phyloP scores from a whole-genome alignment of 2,797 vertebrate genomes.

The Okamejei kenojei region DNA sequence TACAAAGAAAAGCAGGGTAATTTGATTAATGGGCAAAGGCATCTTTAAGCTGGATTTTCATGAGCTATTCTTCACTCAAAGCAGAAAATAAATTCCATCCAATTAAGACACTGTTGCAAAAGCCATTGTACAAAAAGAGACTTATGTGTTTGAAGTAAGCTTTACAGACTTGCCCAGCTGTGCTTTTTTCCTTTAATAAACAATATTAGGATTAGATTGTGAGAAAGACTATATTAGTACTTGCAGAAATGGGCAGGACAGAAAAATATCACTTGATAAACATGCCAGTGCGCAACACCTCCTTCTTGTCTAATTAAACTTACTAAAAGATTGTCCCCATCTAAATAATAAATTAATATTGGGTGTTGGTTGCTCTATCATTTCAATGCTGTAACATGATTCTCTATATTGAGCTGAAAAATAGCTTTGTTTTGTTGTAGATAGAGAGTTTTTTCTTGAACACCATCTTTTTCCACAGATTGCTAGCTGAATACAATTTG shows the following conservation, averaged over 20 bases:
- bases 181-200: slow-evolving; percentile 23
- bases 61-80: slow-evolving; percentile 23
- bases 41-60: slow-evolving; percentile 31
- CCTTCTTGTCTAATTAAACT: neutral
- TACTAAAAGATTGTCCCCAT: neutral
- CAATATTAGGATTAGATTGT: slow-evolving; percentile 27
- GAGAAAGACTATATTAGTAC: neutral
- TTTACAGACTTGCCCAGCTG: slow-evolving; percentile 33
- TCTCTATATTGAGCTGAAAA: neutral
- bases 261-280: slow-evolving; percentile 16
- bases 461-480: neutral
- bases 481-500: neutral
- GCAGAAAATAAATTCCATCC: slow-evolving; percentile 28
- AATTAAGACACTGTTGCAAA: slow-evolving; percentile 10
- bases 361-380: neutral
- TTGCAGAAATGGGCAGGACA: neutral
- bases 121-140: slow-evolving; percentile 15
- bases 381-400: too few relatives aligned
- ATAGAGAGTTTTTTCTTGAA: neutral
- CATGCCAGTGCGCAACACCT: neutral
- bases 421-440: neutral
- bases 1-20: neutral
- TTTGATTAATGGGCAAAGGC: slow-evolving; percentile 6
- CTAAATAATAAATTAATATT: neutral
- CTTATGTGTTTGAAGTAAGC: slow-evolving; percentile 31